phyloP scores from a whole-genome alignment of 2,797 vertebrate genomes.

The Cottoperca gobio region DNA sequence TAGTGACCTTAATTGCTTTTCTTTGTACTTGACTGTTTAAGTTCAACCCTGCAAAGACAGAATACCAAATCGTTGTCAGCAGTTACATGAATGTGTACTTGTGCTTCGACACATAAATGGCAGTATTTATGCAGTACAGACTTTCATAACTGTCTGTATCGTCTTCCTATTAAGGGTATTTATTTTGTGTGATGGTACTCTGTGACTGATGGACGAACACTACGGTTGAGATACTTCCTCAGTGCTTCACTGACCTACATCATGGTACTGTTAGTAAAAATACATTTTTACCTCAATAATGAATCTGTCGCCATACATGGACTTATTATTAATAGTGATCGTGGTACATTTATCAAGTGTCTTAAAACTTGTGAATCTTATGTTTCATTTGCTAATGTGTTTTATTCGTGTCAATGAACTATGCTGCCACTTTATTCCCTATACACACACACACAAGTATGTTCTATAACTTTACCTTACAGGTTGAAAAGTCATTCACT shows the following conservation, averaged over 20 bases:
- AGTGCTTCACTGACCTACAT: slow-evolving; percentile 31
- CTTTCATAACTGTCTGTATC: background rate
- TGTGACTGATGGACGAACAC: background rate
- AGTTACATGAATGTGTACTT: background rate
- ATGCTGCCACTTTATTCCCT: background rate
- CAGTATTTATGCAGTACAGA: slow-evolving; percentile 36
- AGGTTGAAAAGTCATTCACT: background rate
- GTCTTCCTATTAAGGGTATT: background rate
- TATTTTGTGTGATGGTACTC: background rate
- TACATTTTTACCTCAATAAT: slow-evolving; percentile 29
- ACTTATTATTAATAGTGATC: slow-evolving; percentile 23
- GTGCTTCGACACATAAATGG: background rate
- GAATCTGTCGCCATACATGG: background rate
- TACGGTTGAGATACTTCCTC: slow-evolving; percentile 8
- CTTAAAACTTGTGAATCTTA: background rate
- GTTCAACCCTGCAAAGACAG: slow-evolving; percentile 1
- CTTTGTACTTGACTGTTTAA: background rate
- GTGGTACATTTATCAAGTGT: background rate
- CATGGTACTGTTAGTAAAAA: slow-evolving; percentile 20
- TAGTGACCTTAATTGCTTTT: background rate
- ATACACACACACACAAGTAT: background rate
- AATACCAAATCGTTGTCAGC: background rate
- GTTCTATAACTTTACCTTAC: background rate
- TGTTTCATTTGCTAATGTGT: slow-evolving; percentile 6
- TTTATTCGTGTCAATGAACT: background rate